phyloP scores from a whole-genome alignment of 2,113 vertebrate species.

The Pseudonaja textilis region DNA sequence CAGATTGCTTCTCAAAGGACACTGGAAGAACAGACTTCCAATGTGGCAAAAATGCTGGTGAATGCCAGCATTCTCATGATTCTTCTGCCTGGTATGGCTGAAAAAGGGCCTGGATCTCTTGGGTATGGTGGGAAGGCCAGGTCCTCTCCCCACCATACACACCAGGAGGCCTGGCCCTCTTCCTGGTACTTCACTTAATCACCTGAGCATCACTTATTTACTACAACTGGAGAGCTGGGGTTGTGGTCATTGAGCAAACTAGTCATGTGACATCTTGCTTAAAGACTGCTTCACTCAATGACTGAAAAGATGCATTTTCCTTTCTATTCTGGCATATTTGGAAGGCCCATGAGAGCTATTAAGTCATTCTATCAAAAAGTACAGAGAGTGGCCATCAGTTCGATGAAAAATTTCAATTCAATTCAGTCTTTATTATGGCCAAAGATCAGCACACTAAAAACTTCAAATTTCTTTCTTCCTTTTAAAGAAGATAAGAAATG shows the following conservation, averaged over 20 bases:
- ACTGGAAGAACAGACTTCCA: neutral
- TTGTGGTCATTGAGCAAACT: neutral
- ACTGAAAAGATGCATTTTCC: neutral
- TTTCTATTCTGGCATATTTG: neutral
- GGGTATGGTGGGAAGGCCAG: neutral
- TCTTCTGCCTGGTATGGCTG: neutral
- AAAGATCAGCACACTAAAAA: neutral
- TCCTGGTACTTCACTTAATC: neutral
- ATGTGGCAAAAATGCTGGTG: neutral
- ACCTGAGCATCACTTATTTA: neutral
- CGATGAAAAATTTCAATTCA: neutral
- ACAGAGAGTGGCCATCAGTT: neutral
- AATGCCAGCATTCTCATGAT: neutral
- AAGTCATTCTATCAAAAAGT: neutral
- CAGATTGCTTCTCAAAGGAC: neutral
- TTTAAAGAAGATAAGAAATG: neutral
- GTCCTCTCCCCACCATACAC: neutral
- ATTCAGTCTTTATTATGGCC: neutral
- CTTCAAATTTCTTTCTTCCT: neutral
- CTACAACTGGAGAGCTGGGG: neutral
- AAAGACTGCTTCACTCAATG: neutral
- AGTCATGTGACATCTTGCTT: neutral
- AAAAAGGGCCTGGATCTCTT: neutral
- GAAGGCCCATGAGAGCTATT: neutral
- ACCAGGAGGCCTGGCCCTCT: neutral